phyloP scores from a whole-genome alignment of 2,797 vertebrate genomes.

The Anisognathus igniventris region DNA sequence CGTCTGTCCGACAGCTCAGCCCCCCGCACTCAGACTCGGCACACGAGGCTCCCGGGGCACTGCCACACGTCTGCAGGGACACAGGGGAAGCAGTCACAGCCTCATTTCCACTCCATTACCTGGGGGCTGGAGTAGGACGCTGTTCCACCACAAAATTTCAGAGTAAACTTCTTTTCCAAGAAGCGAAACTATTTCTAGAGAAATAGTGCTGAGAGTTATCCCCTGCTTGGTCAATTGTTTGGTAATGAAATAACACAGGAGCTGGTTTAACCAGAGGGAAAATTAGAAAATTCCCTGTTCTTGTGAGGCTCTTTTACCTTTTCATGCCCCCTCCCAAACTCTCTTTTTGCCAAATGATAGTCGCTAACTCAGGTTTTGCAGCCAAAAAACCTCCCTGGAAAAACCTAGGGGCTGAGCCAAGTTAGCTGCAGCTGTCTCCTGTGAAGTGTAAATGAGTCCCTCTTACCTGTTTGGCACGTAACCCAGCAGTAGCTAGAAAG shows the following conservation, averaged over 20 bases:
- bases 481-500: constrained; percentile 43
- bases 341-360: background rate
- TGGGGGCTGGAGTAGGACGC: background rate
- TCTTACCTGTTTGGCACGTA: constrained; percentile 39
- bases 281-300: background rate
- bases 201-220: background rate
- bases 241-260: background rate
- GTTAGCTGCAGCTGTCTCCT: constrained; percentile 31
- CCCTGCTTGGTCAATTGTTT: background rate
- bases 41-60: constrained; percentile 79
- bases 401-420: constrained; percentile 19
- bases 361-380: background rate
- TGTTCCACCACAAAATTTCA: background rate
- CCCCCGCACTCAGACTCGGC: constrained; percentile 84
- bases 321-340: background rate
- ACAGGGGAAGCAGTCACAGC: background rate
- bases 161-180: background rate
- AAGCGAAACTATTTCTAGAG: background rate
- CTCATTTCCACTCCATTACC: fast-evolving
- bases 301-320: background rate
- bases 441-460: constrained; percentile 25
- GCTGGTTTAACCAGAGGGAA: background rate
- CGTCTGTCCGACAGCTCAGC: constrained; percentile 80
- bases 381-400: background rate
- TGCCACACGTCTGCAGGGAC: constrained; percentile 84